These are phyloP conservation scores for Baccha elongata DNA, from an alignment of 2,888 invertebrate genomes.

Conservation along the genomic window DNA sequence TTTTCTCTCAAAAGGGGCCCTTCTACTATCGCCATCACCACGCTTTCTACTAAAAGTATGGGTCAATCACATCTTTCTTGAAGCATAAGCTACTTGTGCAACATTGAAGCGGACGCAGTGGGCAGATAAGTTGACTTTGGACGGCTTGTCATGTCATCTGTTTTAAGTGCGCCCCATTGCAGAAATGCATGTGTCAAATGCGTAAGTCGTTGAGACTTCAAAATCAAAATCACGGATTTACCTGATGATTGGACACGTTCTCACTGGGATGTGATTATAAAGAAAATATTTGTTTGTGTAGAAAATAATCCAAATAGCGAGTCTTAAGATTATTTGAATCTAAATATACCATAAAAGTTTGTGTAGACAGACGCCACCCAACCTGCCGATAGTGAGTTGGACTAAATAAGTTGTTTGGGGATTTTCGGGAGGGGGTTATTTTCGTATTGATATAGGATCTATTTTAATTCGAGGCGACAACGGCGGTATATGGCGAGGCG, in stretches of 20 bases:
- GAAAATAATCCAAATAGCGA: neutral
- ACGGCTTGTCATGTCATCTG: slow-evolving; percentile 21
- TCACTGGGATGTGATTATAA: neutral
- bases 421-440: slow-evolving; percentile 13
- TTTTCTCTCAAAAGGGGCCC: neutral
- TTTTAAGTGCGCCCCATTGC: neutral
- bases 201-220: neutral
- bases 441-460: slow-evolving; percentile 19
- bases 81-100: neutral
- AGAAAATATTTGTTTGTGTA: neutral
- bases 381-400: slow-evolving; percentile 41
- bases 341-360: slow-evolving; percentile 17
- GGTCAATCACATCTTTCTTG: slow-evolving; percentile 27
- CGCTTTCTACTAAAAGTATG: slow-evolving; percentile 18
- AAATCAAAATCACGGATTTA: neutral
- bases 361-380: slow-evolving; percentile 27
- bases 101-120: neutral
- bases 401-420: slow-evolving; percentile 19
- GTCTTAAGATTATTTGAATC: slow-evolving; percentile 22
- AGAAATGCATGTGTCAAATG: neutral
- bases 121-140: slow-evolving; percentile 13
- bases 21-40: neutral
- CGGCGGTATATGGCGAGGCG: neutral
- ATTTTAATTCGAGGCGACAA: neutral
- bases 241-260: slow-evolving; percentile 1